These are phyloP conservation scores for Acanthornis magna DNA, from an alignment of 2,797 vertebrate genomes.

Conservation along the genomic window DNA sequence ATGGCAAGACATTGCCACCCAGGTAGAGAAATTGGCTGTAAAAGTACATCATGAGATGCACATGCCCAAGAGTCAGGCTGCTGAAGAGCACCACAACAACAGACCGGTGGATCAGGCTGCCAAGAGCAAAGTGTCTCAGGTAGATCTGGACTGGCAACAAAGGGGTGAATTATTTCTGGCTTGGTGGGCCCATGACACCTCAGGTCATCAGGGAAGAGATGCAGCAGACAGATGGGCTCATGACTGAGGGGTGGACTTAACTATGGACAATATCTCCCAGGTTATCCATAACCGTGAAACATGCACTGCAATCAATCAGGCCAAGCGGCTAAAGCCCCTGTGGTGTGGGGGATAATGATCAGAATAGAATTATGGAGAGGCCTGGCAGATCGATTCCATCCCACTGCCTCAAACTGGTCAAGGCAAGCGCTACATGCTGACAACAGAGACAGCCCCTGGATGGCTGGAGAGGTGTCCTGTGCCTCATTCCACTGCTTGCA, in stretches of 20 bases:
- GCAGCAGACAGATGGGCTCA: not conserved
- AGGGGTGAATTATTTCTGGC: not conserved
- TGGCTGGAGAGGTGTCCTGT: not conserved
- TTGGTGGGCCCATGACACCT: not conserved
- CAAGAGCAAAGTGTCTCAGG: not conserved
- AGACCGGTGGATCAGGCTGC: not conserved
- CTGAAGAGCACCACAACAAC: not conserved
- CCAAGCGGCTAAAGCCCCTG: not conserved
- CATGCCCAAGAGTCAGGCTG: not conserved
- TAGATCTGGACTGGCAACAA: not conserved
- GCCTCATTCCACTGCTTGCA: not conserved
- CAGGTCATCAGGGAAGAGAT: not conserved
- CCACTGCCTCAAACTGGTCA: accelerated
- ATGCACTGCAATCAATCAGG: not conserved
- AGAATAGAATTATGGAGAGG: not conserved
- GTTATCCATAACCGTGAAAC: not conserved
- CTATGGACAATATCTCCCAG: too few relatives aligned
- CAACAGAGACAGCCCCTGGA: not conserved
- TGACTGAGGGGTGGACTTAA: not conserved
- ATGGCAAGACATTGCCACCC: accelerated
- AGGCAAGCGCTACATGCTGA: accelerated
- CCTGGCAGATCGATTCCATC: not conserved
- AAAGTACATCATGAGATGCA: not conserved
- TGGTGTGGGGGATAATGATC: not conserved
- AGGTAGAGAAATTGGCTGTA: not conserved